Percentiles rank a stretch among this genome's conserved stretches.
phyloP scores from a whole-genome alignment of 2,113 vertebrate genomes.

The Microcebus tavaratra region DNA sequence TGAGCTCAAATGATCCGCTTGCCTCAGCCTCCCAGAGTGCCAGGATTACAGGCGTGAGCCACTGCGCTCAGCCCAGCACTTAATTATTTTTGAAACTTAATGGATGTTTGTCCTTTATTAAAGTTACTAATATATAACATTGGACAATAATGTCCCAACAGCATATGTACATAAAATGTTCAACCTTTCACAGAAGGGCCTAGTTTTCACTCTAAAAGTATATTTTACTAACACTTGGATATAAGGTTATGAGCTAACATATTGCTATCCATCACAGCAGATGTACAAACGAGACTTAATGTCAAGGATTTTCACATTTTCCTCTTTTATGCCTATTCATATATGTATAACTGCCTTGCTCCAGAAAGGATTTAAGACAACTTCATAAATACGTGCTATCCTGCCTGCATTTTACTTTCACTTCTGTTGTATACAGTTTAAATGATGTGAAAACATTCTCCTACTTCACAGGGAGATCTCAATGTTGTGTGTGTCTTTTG shows the following conservation, averaged over 20 bases:
- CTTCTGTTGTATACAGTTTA: not conserved
- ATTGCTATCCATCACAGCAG: not conserved
- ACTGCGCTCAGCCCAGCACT: no score
- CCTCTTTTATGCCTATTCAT: not conserved
- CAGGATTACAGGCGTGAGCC: no score
- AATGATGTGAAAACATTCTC: not conserved
- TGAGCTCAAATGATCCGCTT: no score
- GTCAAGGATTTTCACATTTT: not conserved
- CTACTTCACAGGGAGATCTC: not conserved
- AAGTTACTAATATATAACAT: not conserved
- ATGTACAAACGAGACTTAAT: not conserved
- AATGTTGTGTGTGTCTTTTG: not conserved
- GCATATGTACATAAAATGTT: not conserved
- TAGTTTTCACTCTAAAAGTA: not conserved
- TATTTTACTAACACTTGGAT: not conserved
- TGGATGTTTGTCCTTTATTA: slow-evolving; percentile 4
- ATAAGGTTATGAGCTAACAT: not conserved
- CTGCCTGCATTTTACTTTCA: not conserved
- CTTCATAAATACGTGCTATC: not conserved
- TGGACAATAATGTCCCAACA: not conserved
- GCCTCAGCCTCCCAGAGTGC: no score
- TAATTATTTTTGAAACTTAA: not conserved
- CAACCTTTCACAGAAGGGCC: not conserved
- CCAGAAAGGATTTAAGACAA: not conserved
- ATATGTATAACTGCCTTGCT: not conserved